Base-by-base conservation (phyloP, 2,888 invertebrate species). In the Papilio protenor region DNA sequence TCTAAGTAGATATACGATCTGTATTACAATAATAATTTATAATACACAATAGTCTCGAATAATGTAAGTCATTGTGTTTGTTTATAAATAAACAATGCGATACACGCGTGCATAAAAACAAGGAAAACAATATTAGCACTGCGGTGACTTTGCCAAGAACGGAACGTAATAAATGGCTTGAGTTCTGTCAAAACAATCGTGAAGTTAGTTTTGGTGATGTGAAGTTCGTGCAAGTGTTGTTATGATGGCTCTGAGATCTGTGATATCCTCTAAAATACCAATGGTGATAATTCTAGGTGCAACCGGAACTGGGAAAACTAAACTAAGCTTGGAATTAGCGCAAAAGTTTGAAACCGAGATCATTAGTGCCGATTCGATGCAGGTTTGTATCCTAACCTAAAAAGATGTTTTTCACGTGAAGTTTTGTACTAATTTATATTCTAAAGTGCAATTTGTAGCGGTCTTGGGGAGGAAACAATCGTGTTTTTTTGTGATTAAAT, bases 361-460 rank as follows among this genome's bases (percentile, higher is more conserved):
- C 78, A 97, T 99, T 79, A 99, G 99, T 87, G 99, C 99, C 0
- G 99, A 99, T 96, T 99, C 99, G 27, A 99, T 99, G 99, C 99
- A 99, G 97, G 98, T 98, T 88, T 84, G 87, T 85, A 52, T 27
- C 18, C 66, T 69, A 69, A 69, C 66, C 66, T 69, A 45, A 45
- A 59, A 74, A 75, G 21, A 21, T 57, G 57, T 73, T 45, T 45
- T 10, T 47, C 61, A 61, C n/a, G 23, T 55, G 45, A 33, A 27
- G 27, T 45, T 12, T 49, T 40, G 6, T 57, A 40, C n/a, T 57
- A 74, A 52, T 11, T 27, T 23, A 16, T 49, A 71, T 52, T 45
- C 11, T 4, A 69, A 21, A 45, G 3, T 45, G 21, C 21, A 69
- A 45, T 21, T 45, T 69, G 2, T 12, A 45, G 40, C n/a, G 8